Base-by-base conservation (phyloP, 2,888 invertebrate genomes). In the Callosobruchus maculatus region DNA sequence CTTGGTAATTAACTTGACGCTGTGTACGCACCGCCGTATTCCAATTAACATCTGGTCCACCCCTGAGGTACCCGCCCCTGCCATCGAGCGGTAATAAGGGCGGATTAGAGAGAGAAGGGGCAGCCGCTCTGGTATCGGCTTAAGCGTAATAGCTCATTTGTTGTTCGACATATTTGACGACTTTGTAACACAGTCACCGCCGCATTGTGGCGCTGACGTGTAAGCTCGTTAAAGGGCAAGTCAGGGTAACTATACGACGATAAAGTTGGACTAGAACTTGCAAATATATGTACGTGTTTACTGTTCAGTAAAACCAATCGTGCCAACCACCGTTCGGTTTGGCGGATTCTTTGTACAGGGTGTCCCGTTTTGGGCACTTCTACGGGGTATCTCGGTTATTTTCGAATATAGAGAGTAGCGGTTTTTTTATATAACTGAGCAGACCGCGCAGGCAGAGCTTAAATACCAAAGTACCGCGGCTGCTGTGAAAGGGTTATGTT, bases 151-250 rank as follows among this genome's bases (percentile, higher is more conserved):
- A 74, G 74, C 74, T 68, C 73, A 73, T 73, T 76, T 76, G 75
- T 78, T 77, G 78, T 76, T 75, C 73, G 72, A 73, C 72, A 26
- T 71, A 75, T 75, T 72, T 74, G 76, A 77, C 75, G 77, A 76
- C 75, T 73, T 69, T 70, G 72, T 75, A 72, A 26, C 73, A 70
- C 72, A 72, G 49, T 49, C 18, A 18, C 13, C 13, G 49, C 13
- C 13, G 18, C 5, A 18, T 49, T 49, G 49, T 13, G 49, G 49
- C 3, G 49, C 49, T 49, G 49, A 49, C 18, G 49, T 49, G 49
- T 49, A 18, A 13, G 13, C 49, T 49, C 18, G 49, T 49, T 49
- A 49, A 49, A 18, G 49, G 13, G 49, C 49, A 7, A 49, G 18
- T 7, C 3, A 7, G 26, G 26, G 26, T 26, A 26, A 26, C 26